Percentiles rank a stretch among this genome's conserved stretches.
Conservation (phyloP, 1,140 invertebrate genomes). For the Drosophila obscura region DNA sequence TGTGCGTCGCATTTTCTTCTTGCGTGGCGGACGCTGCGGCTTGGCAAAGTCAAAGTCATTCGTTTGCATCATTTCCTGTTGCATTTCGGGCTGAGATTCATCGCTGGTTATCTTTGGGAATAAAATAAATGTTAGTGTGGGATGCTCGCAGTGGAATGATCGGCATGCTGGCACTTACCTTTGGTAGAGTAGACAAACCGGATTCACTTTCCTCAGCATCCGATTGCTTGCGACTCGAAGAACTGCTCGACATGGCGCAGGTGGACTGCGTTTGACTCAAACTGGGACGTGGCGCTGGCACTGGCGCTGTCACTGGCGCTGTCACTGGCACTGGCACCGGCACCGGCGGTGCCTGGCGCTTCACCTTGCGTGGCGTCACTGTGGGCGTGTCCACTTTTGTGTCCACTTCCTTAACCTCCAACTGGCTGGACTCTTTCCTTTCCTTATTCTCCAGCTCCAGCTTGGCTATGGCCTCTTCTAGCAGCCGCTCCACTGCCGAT, state of each 20-base stretch:
- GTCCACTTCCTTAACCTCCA: constrained; percentile 59
- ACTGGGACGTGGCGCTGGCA: constrained; percentile 60
- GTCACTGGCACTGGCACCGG: constrained; percentile 52
- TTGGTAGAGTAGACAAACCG: constrained; percentile 68
- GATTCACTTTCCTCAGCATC: constrained; percentile 76
- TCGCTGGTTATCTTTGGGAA: constrained; percentile 66
- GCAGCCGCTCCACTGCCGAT: constrained; percentile 63
- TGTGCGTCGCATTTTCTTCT: constrained; percentile 79
- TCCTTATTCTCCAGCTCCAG: constrained; percentile 55
- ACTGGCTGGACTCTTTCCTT: constrained; percentile 34
- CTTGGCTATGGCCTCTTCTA: constrained; percentile 79
- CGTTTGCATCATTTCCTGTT: constrained; percentile 1
- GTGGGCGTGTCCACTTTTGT: constrained; percentile 17
- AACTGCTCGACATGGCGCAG: constrained; percentile 46
- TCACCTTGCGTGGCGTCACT: constrained; percentile 41
- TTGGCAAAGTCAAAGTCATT: constrained; percentile 62
- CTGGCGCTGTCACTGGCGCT: constrained; percentile 54
- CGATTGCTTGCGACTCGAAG: constrained; percentile 67
- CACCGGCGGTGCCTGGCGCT: constrained; percentile 61
- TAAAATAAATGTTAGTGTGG: background rate
- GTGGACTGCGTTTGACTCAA: constrained; percentile 27
- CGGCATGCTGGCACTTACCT: constrained; percentile 51
- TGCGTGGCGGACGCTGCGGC: constrained; percentile 69
- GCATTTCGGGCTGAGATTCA: constrained; percentile 70
- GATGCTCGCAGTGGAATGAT: background rate